Evolutionary conservation across 1,140 invertebrate species (phyloP).

Genomic region (Neuroterus valhalla): DNA sequence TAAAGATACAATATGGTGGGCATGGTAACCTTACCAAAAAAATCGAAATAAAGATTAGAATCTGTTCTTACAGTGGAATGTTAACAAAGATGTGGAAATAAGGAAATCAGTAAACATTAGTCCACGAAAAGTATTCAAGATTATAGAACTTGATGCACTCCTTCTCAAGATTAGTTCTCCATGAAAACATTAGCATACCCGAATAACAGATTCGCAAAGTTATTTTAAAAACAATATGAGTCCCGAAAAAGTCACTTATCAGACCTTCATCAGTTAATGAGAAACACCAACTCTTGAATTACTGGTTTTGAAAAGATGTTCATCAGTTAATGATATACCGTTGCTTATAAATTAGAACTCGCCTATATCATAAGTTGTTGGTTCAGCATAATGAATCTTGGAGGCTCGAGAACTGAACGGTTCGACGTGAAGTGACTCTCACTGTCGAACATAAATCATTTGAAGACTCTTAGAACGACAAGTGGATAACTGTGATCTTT

Average conservation of each 20-base stretch:
- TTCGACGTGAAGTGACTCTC: background rate
- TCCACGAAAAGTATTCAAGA: background rate
- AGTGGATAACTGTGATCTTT: background rate
- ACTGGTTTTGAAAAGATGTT: background rate
- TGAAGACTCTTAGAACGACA: conserved; percentile 2
- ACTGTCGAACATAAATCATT: conserved; percentile 9
- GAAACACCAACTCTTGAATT: background rate
- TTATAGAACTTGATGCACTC: background rate
- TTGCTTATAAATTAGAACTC: conserved; percentile 8
- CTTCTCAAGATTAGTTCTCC: no score
- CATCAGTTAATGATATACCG: background rate
- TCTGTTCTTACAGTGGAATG: no score
- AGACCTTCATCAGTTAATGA: background rate
- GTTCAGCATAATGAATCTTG: background rate
- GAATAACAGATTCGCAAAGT: no score
- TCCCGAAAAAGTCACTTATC: background rate
- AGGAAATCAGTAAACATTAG: conserved; percentile 2
- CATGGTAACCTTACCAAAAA: no score
- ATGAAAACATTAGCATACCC: no score
- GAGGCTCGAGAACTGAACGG: background rate
- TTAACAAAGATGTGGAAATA: conserved; percentile 6
- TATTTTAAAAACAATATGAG: background rate
- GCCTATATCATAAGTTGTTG: background rate
- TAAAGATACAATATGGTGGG: no score
- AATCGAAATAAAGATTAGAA: no score